Evolutionary conservation across 2,888 invertebrate genomes (phyloP).

Genomic region (Lordiphosa fenestrarum): DNA sequence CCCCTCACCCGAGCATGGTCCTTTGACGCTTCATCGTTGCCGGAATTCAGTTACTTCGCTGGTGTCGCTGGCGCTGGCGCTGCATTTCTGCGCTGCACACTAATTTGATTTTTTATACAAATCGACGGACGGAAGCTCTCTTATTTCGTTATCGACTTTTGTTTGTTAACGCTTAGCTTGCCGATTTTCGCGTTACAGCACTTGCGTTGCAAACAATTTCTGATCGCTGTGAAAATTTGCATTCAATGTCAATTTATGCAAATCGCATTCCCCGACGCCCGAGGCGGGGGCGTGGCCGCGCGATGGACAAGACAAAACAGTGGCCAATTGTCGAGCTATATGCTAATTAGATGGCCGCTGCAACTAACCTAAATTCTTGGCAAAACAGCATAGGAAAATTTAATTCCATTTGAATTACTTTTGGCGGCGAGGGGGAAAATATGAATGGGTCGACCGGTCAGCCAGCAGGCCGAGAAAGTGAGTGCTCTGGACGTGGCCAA

Average conservation of each 20-base stretch:
- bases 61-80: conserved; percentile 15
- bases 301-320: conserved; percentile 52
- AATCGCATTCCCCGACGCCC: conserved; percentile 60
- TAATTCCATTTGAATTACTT: conserved; percentile 77
- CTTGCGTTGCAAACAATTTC: conserved; percentile 49
- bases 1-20: conserved; percentile 14
- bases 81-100: conserved; percentile 44
- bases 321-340: conserved; percentile 46
- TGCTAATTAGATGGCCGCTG: conserved; percentile 40
- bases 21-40: conserved; percentile 54
- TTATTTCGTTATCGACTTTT: conserved; percentile 72
- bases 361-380: conserved; percentile 32
- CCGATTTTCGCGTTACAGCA: conserved; percentile 32
- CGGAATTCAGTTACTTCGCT: conserved; percentile 52
- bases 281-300: conserved; percentile 3
- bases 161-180: conserved; percentile 71
- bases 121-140: conserved; percentile 46
- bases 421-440: conserved; percentile 45
- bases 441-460: conserved; percentile 60
- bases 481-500: conserved; percentile 66
- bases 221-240: conserved; percentile 67
- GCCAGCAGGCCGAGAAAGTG: conserved; percentile 48
- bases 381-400: conserved; percentile 49
- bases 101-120: conserved; percentile 69
- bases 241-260: conserved; percentile 78